Conservation (phyloP, 1,140 invertebrate genomes). For the Sitobion miscanthi region DNA sequence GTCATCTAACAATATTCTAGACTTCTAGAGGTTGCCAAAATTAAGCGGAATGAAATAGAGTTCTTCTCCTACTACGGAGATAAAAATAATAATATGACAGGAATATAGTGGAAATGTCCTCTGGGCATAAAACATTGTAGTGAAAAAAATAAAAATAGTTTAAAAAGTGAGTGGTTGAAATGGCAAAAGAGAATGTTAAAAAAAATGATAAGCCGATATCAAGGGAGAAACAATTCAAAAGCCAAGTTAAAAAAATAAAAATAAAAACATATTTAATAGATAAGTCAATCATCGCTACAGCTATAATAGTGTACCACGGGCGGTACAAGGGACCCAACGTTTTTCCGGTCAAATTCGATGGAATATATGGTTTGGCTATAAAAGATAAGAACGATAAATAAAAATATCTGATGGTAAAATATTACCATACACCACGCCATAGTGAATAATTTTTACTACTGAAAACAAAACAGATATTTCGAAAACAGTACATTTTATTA, state of each 20-base stretch:
- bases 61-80: background rate
- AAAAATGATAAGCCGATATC: slow-evolving; percentile 26
- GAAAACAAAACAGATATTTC: background rate
- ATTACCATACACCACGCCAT: background rate
- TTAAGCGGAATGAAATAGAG: background rate
- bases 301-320: background rate
- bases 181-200: slow-evolving; percentile 19
- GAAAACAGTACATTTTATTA: background rate
- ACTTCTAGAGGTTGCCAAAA: background rate
- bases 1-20: background rate
- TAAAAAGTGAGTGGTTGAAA: background rate
- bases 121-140: slow-evolving; percentile 3
- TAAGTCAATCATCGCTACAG: background rate
- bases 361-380: background rate
- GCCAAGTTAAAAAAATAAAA: background rate
- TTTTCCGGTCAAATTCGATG: background rate
- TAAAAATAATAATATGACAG: slow-evolving; percentile 27
- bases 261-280: background rate
- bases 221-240: slow-evolving; percentile 30
- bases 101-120: slow-evolving; percentile 22
- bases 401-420: background rate
- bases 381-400: background rate
- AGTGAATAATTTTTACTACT: background rate
- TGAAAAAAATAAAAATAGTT: background rate
- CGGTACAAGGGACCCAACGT: background rate